These are phyloP conservation scores for Leptinotarsa tumamoca DNA, from an alignment of 2,888 invertebrate species.

Conservation along the genomic window DNA sequence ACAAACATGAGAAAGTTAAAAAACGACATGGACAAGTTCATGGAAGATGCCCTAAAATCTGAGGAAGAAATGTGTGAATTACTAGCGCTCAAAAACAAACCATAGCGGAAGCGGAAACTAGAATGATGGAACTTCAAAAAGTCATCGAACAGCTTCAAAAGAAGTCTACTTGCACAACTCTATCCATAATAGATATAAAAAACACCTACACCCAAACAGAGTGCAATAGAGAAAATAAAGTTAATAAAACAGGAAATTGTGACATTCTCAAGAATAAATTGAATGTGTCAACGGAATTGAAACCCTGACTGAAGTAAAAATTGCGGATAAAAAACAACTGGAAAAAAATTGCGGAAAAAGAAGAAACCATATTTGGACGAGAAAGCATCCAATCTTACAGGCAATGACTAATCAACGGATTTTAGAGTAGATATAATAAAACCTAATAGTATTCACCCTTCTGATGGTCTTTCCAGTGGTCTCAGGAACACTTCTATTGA, in stretches of 20 bases:
- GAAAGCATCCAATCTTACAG: no score
- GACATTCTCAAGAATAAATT: neutral
- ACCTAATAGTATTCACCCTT: no score
- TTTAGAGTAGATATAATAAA: no score
- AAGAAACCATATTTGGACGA: no score
- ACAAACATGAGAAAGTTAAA: conserved; percentile 7
- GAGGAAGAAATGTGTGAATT: neutral
- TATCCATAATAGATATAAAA: neutral
- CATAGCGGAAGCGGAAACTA: neutral
- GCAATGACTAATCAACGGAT: no score
- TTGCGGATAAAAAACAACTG: no score
- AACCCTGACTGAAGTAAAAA: no score
- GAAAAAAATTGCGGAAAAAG: no score
- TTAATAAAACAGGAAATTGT: neutral
- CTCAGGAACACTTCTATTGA: no score
- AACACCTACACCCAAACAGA: conserved; percentile 15
- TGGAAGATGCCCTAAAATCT: neutral
- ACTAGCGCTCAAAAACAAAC: conserved; percentile 6
- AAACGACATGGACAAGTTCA: neutral
- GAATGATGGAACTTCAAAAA: conserved; percentile 15
- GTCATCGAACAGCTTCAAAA: conserved; percentile 3
- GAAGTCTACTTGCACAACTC: conserved; percentile 7
- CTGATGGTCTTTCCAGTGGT: no score
- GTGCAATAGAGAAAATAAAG: neutral
- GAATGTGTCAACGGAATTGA: no score